Evolutionary conservation across 1,140 invertebrate species (phyloP), one percentile per base, ranked within the genome.

Genomic region (Macrobrachium rosenbergii): DNA sequence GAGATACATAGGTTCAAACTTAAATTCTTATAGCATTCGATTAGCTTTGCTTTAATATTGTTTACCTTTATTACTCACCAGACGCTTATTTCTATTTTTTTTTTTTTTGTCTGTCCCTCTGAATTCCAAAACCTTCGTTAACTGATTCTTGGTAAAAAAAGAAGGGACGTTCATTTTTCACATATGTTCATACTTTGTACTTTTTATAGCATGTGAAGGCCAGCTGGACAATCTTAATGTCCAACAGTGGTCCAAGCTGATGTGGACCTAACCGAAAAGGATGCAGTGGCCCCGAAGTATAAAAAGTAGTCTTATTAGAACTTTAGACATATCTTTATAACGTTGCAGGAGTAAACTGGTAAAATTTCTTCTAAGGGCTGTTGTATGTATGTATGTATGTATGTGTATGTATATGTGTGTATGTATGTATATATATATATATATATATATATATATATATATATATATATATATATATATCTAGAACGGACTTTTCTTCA

Each of bases 391-490:
- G 58, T 78, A 78, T 60, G 58, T 62, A 28, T 60, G 58, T 62
- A 78, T 78, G 60, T 78, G 60, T 62, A 78, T 60, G 60, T 78
- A 78, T 59, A 78, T 59, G 58, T 59, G 58, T 59, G 58, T 59
- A 78, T 59, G 58, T 78, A 78, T 78, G 16, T 78, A 59, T 59
- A 59, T 59, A 59, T 59, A 59, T 78, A 78, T 58, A 78, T 78
- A 60, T 78, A 78, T 78, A 78, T 78, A 78, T 78, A 78, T 78
- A 78, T 78, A 78, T 78, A 78, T 78, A 78, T 78, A 78, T 78
- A 78, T 78, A 78, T 78, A 78, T 78, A 78, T 78, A 78, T 78
- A 78, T 78, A n/a, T n/a, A n/a, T n/a, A n/a, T n/a, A n/a, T n/a
- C n/a, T n/a, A n/a, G n/a, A n/a, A n/a, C n/a, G n/a, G n/a, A n/a